Evolutionary conservation across 2,888 invertebrate genomes (phyloP).

Genomic region (Xanthorhoe designata): DNA sequence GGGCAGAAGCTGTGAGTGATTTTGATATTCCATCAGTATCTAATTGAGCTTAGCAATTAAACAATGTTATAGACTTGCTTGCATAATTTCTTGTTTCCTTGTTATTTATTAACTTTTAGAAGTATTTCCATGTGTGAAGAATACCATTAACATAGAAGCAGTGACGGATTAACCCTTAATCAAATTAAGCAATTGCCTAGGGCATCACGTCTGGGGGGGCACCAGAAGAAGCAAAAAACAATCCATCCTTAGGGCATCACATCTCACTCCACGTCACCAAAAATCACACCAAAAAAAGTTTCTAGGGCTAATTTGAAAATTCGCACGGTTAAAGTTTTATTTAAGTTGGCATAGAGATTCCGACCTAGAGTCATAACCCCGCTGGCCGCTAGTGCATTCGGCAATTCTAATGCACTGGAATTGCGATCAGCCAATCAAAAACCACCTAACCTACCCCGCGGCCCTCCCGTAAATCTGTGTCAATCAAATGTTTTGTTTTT

Average conservation of each 20-base stretch:
- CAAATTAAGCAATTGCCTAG: conserved; percentile 1
- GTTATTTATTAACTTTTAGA: too few species aligned
- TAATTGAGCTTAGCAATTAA: too few species aligned
- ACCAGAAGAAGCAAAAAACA: background rate
- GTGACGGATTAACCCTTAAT: conserved; percentile 1
- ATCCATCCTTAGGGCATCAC: background rate
- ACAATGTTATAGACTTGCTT: too few species aligned
- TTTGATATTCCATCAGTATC: too few species aligned
- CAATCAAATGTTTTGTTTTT: background rate
- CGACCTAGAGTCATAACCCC: background rate
- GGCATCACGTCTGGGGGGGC: conserved; percentile 1
- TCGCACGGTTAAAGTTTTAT: background rate
- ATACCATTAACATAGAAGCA: too few species aligned
- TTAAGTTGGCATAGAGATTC: too few species aligned
- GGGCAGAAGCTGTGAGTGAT: too few species aligned
- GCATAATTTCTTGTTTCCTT: too few species aligned
- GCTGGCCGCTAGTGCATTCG: background rate
- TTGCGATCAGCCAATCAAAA: background rate
- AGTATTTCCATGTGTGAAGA: too few species aligned
- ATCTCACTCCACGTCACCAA: background rate
- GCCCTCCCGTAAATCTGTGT: background rate
- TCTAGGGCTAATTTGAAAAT: background rate
- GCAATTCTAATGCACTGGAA: background rate
- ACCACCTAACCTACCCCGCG: background rate
- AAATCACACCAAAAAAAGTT: too few species aligned